These are phyloP conservation scores for Pterocles gutturalis DNA, from an alignment of 2,113 vertebrate species.

Conservation along the genomic window DNA sequence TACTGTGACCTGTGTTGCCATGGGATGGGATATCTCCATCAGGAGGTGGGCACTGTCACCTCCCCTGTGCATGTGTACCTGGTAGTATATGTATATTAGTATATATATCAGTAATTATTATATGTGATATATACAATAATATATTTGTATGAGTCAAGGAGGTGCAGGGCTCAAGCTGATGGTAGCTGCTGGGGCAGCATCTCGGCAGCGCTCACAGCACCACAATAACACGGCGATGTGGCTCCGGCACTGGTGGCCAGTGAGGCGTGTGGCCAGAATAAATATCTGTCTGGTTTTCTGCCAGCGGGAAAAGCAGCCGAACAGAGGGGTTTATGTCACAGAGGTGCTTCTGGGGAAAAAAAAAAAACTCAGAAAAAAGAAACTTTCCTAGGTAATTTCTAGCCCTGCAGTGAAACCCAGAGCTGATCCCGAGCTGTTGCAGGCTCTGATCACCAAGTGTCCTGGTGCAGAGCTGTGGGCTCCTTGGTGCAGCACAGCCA, in stretches of 20 bases:
- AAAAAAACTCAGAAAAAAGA: background rate
- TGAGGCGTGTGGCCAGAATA: background rate
- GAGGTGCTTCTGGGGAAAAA: background rate
- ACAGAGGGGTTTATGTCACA: background rate
- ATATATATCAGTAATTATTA: background rate
- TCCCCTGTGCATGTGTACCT: background rate
- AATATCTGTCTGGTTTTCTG: background rate
- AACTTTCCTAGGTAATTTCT: background rate
- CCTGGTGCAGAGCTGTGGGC: background rate
- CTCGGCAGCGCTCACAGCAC: background rate
- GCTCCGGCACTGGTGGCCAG: rapidly evolving
- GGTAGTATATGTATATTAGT: background rate
- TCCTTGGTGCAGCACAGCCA: background rate
- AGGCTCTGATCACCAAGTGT: rapidly evolving
- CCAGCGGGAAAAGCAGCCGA: background rate
- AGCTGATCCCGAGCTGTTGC: background rate
- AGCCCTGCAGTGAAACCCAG: background rate
- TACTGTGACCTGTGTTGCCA: background rate
- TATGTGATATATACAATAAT: rapidly evolving
- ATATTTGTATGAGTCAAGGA: background rate
- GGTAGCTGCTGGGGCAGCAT: background rate
- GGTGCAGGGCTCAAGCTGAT: background rate
- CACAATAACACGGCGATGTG: rapidly evolving
- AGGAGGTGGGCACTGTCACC: background rate
- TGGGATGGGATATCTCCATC: background rate